These are phyloP conservation scores for Aleiodes leptofemur DNA, from an alignment of 2,888 invertebrate species.

Conservation along the genomic window DNA sequence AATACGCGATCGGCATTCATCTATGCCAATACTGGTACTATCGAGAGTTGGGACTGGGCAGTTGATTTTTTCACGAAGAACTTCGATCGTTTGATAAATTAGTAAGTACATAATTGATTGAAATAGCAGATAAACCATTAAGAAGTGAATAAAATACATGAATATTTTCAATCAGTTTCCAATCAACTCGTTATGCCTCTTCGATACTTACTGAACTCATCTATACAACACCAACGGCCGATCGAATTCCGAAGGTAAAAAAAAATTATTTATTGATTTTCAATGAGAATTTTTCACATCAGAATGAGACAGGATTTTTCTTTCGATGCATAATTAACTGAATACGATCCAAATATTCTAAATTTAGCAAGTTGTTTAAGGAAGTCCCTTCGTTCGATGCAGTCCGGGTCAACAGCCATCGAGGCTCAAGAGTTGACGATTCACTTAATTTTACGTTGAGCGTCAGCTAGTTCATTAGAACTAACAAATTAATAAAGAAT, in stretches of 20 bases:
- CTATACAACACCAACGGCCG: slow-evolving; percentile 40
- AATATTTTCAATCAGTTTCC: no score
- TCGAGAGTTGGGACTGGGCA: slow-evolving; percentile 52
- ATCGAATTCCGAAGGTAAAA: slow-evolving; percentile 49
- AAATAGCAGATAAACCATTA: neutral
- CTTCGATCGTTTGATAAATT: slow-evolving; percentile 49
- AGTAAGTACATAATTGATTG: slow-evolving; percentile 44
- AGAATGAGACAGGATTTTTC: no score
- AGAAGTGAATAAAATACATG: neutral
- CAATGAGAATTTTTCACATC: neutral
- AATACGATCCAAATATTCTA: no score
- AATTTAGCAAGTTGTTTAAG: no score
- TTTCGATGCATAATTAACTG: no score
- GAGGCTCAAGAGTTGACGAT: no score
- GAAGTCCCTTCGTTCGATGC: no score
- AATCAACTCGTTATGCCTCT: neutral
- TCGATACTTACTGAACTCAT: slow-evolving; percentile 48
- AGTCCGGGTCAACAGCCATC: no score
- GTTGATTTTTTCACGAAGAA: slow-evolving; percentile 54
- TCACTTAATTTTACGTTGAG: no score
- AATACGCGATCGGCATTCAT: slow-evolving; percentile 44
- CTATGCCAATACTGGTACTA: slow-evolving; percentile 43
- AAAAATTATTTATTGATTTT: neutral
- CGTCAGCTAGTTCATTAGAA: no score
- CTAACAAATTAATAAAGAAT: no score